Base-by-base conservation (phyloP, 1,140 invertebrate species). In the Sinonovacula constricta region DNA sequence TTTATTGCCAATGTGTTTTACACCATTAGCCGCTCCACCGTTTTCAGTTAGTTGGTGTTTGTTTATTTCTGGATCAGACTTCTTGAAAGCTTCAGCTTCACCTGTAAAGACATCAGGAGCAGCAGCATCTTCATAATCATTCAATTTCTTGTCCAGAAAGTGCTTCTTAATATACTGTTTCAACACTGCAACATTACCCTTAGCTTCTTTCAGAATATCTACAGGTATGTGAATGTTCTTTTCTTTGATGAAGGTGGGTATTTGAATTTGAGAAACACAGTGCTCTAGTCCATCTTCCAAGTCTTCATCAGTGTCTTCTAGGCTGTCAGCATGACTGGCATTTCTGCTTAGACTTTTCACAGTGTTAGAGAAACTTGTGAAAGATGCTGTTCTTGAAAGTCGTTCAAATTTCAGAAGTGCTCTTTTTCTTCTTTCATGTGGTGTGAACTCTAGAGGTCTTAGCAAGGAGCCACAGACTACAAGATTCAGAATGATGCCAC, bases 391-490 rank as follows among this genome's bases (percentile, higher is more conserved):
- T 36, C 80, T 82, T 15, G 86, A 85, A 28, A 88, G 79, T 67
- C 82, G 83, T 76, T 88, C 83, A 72, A 89, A 89, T 26, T 79
- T 82, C 49, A 83, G 81, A 14, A 88, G 59, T 28, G 83, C 79
- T 59, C 81, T 79, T 33, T 77, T 68, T 60, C 80, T 84, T 67
- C 84, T 83, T 79, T 90, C 74, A 39, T 81, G 75, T 10, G 79
- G 67, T 26, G 85, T 85, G 62, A 86, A 87, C 78, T 86, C 93
- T 18, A 97, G 91, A 0, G 96, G 96, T 66, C 95, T 93, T 87
- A 96, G 97, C 82, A 97, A 91, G 0, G 94, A 90, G 12, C 96
- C 96, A 86, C 95, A 96, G n/a, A 96, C 83, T 0, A 94, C 92
- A 86, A 96, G 96, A 57, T 94, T 92, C 0, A 98, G 91, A 34